Evolutionary conservation across 2,888 invertebrate genomes (phyloP).

Genomic region (Parapristionchus giblindavisi): DNA sequence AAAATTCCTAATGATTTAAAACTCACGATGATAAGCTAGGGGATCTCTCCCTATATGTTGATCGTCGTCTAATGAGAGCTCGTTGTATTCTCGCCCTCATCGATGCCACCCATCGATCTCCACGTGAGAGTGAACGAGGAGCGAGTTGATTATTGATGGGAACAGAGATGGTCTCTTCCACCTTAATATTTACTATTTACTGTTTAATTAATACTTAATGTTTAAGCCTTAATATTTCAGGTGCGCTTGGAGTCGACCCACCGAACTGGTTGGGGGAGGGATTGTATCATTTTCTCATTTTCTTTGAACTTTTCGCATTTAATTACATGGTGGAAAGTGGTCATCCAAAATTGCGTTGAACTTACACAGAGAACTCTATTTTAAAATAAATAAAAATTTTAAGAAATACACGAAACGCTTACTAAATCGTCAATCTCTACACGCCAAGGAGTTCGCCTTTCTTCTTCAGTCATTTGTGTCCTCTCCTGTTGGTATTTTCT

Average conservation of each 20-base stretch:
- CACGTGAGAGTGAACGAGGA: conserved; percentile 15
- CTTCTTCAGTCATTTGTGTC: background rate
- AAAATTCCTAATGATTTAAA: background rate
- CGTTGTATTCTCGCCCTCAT: conserved; percentile 52
- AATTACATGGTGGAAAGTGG: no score
- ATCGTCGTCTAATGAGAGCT: conserved; percentile 43
- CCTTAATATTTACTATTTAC: background rate
- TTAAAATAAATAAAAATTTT: no score
- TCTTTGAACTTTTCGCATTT: no score
- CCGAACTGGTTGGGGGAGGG: no score
- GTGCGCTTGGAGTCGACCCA: no score
- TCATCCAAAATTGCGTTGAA: no score
- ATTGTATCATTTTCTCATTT: no score
- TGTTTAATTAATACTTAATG: no score
- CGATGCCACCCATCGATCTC: conserved; percentile 51
- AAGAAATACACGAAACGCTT: background rate
- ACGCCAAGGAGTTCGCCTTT: background rate
- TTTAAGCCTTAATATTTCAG: no score
- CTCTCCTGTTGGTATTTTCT: conserved; percentile 15
- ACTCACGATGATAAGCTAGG: conserved; percentile 33
- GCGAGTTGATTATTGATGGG: background rate
- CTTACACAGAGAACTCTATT: no score
- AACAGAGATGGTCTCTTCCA: conserved; percentile 7
- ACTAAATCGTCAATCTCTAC: conserved; percentile 33
- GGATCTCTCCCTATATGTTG: conserved; percentile 41